Evolutionary conservation across 2,797 vertebrate species (phyloP), one percentile per base, ranked within the genome.

Genomic region (Microhierax caerulescens): DNA sequence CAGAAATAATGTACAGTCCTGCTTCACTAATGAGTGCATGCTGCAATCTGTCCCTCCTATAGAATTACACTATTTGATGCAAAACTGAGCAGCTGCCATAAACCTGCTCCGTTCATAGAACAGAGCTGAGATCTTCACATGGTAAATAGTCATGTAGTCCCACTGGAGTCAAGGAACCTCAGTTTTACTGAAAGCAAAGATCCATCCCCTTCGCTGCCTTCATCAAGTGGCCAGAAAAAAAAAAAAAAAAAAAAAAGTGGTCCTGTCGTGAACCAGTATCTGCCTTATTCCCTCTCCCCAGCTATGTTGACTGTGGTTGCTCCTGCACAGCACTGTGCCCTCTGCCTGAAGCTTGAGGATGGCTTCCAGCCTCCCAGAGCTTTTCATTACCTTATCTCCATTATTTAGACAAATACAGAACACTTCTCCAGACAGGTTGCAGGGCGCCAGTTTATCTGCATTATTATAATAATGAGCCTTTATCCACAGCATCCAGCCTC

Each of bases 401-500:
- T 89, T 85, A 78, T 83, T 93, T 84, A 90, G 89, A 86, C 88
- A 95, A 96, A 94, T 37, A 51, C 88, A 94, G 93, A 85, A 82
- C 87, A 78, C 57, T 97, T 96, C 81, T 87, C 80, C 89, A 97
- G 96, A 88, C 83, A 56, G 81, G 54, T 82, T 92, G 65, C 88
- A 92, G 92, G 97, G 92, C 72, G 45, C 96, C 96, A 91, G 86
- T 87, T 96, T 97, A 97, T 97, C 96, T 95, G 73, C 67, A 51
- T 85, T 96, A 91, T 95, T 79, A 48, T 47, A 97, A 94, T 92
- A 94, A 92, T 57, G 76, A 89, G 76, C 50, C 63, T 94, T 92
- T 96, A 94, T 85, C 88, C 90, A 93, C 65, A 72, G 85, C 53
- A 83, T 64, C 82, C 90, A 88, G 48, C 57, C 57, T 72, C 84